phyloP scores from a whole-genome alignment of 2,797 vertebrate genomes.

The Siniperca scherzeri region DNA sequence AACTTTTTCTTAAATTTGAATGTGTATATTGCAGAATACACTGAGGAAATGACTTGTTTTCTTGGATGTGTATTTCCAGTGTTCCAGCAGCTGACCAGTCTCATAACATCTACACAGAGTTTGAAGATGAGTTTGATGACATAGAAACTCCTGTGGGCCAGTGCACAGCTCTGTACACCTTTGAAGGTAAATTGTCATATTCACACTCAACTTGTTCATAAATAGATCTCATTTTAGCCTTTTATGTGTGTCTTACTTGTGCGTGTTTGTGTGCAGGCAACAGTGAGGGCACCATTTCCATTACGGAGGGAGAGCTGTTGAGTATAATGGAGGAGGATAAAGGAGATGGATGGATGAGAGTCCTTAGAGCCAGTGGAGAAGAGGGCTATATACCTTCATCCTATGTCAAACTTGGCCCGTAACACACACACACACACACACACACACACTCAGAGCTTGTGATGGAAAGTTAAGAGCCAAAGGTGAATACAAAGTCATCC shows the following conservation, averaged over 20 bases:
- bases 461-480: constrained; percentile 50
- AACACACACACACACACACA: constrained; percentile 48
- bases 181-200: constrained; percentile 82
- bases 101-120: constrained; percentile 84
- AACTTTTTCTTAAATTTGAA: background rate
- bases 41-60: background rate
- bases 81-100: constrained; percentile 59
- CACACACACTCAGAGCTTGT: constrained; percentile 10
- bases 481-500: constrained; percentile 64
- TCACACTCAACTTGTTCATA: background rate
- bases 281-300: constrained; percentile 89
- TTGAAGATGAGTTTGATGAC: constrained; percentile 90
- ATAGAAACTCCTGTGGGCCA: constrained; percentile 83
- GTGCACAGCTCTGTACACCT: constrained; percentile 89
- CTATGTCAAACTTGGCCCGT: constrained; percentile 83
- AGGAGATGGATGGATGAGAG: constrained; percentile 91
- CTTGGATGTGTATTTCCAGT: constrained; percentile 66
- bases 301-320: constrained; percentile 87
- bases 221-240: background rate
- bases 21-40: background rate
- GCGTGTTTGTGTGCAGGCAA: constrained; percentile 76
- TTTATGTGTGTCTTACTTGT: background rate
- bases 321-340: constrained; percentile 89
- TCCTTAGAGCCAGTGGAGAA: constrained; percentile 83
- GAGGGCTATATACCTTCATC: constrained; percentile 92